Base-by-base conservation (phyloP, 1,140 invertebrate species). In the Bombus waltoni region DNA sequence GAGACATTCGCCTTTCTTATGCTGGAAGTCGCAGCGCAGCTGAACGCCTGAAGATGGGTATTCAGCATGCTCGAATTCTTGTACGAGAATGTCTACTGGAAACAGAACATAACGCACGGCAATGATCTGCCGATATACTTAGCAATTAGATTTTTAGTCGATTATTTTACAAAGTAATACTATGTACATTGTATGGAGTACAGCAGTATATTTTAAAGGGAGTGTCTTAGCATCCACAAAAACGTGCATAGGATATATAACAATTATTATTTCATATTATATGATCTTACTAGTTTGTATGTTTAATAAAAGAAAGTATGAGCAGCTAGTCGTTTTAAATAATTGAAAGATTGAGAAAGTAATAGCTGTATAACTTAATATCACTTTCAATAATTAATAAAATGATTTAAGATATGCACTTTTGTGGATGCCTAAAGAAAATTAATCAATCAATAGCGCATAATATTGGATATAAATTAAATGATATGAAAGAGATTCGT, bases 71-170 rank as follows among this genome's bases (percentile, higher is more conserved):
- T 11, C 95, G 97, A 74, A 97, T 98, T 89, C 95, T 98, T 62
- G 97, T 98, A n/a, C 95, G 97, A 65, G 97, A 98, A 91, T 98
- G 98, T 94, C 94, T 98, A 25, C 96, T 97, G 92, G 97, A 98
- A 94, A 97, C 97, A 42, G 97, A 98, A 93, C 95, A 97, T 84
- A 97, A 97, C 94, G 97, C 97, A 80, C 95, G 97, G 82, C 96
- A 96, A 94, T 96, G 94, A 96, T 95, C 87, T 90, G 88, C 79
- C 86, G 87, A 86, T 86, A 82, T 83, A 76, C 81, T 87, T 92
- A 93, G 87, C 74, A 47, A 88, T 72, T 91, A 92, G 90, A 93
- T 88, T 90, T 91, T 90, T 91, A 92, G 88, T 89, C 57, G 83
- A 91, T 89, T 91, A 91, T 93, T 93, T 93, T 92, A 90, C 75